These are phyloP conservation scores for Tamias sibiricus DNA, from an alignment of 2,113 vertebrate genomes.

Conservation along the genomic window DNA sequence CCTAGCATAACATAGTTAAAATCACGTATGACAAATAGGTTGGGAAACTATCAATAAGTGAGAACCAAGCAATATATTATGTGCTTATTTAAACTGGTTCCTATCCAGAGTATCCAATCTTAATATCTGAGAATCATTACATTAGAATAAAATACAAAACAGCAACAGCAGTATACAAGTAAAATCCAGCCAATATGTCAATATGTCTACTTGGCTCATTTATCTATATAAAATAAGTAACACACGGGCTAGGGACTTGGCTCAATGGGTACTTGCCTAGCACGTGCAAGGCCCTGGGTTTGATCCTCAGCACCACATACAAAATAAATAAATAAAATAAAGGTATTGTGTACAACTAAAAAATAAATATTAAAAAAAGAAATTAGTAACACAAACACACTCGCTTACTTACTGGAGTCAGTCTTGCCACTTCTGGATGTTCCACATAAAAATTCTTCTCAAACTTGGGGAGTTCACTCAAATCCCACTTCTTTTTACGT, in stretches of 20 bases:
- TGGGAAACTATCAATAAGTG: neutral
- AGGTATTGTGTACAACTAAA: too few relatives aligned
- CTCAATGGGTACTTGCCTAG: too few relatives aligned
- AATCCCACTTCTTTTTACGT: constrained; percentile 97
- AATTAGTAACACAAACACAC: neutral
- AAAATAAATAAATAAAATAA: too few relatives aligned
- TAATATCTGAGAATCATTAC: neutral
- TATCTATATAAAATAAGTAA: neutral
- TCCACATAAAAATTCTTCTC: constrained; percentile 99
- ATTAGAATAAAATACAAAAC: neutral
- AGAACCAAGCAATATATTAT: neutral
- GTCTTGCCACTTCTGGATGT: constrained; percentile 93
- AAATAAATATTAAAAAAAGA: too few relatives aligned
- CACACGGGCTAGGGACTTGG: too few relatives aligned
- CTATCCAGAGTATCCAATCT: neutral
- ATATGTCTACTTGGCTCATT: neutral
- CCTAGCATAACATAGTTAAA: neutral
- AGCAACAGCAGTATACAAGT: neutral
- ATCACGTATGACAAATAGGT: neutral
- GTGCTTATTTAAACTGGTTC: neutral
- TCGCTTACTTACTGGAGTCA: constrained; percentile 89
- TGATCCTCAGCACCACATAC: too few relatives aligned
- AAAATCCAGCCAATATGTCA: neutral
- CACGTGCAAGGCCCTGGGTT: too few relatives aligned
- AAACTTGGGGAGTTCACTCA: constrained; percentile 97